Evolutionary conservation across 2,888 invertebrate genomes (phyloP), one percentile per base, ranked within the genome.

Genomic region (Agrilus cyanescens): DNA sequence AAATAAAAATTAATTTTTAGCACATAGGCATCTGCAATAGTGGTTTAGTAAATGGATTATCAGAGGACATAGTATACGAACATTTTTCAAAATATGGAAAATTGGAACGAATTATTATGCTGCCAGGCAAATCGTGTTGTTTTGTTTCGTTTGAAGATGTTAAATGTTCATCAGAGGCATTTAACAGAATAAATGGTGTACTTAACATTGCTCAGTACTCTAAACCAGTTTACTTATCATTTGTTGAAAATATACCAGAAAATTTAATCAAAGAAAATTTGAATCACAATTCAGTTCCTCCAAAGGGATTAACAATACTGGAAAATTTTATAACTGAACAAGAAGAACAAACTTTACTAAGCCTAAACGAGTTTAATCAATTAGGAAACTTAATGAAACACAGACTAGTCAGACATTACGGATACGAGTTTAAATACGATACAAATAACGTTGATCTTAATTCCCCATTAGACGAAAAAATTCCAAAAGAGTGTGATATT

Each of bases 401-500:
- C 59, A 71, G 95, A 31, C 75, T 76, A 67, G 95, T 94, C 0
- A 82, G 78, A 60, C 95, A 95, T 68, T 95, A 78, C 68, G 95
- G 95, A 0, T 95, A 80, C 65, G 88, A 91, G 61, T 96, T 96
- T 63, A 70, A 81, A 47, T 96, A 96, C 65, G 83, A 80, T 37
- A 80, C 73, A 16, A 95, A 95, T 67, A 84, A 85, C 66, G 85
- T 94, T 0, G 83, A 94, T 63, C 70, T 78, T 41, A 63, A 73
- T 41, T 64, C 71, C 39, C 88, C 89, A 0, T 66, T 87, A 25
- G 52, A 66, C 1, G 71, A 79, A 35, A 67, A 67, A 32, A 82
- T 95, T 54, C 95, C 95, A 0, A 48, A 59, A 4, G 72, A 76
- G 50, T 89, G 85, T 65, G 59, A 74, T 53, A 65, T 78, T 47